A percentile compares a stretch with the other conserved stretches of the same genome.
Conservation (phyloP, 1,140 invertebrate genomes). For the Brachionus manjavacas region DNA sequence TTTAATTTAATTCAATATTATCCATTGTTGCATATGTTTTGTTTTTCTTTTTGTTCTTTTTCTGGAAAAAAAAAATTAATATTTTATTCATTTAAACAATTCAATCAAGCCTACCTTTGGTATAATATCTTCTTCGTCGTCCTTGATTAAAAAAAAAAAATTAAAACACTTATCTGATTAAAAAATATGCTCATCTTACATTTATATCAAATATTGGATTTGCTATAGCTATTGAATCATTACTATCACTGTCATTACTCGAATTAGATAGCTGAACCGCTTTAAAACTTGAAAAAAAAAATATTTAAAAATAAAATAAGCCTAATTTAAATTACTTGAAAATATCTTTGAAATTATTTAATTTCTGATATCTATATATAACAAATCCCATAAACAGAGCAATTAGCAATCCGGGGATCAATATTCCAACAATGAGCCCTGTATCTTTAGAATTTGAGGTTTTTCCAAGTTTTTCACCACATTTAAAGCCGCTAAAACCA, state of each 20-base stretch:
- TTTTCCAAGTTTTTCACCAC: conserved; percentile 45
- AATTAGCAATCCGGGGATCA: conserved; percentile 16
- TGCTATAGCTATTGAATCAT: not conserved
- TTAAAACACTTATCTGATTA: not conserved
- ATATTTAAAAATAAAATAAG: not conserved
- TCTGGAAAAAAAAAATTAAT: not conserved
- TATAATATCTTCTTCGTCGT: not conserved
- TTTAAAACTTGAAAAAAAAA: not conserved
- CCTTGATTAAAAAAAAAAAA: not conserved
- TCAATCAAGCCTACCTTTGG: not conserved
- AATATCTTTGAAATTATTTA: not conserved
- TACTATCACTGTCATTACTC: not conserved
- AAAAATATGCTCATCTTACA: not conserved
- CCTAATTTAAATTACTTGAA: not conserved
- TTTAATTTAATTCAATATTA: conserved; percentile 1
- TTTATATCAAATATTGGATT: conserved; percentile 40
- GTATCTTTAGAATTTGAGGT: not conserved
- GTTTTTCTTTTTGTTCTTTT: conserved; percentile 27
- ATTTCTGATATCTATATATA: conserved; percentile 10
- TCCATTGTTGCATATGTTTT: not conserved
- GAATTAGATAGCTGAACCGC: not conserved
- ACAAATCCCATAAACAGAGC: not conserved
- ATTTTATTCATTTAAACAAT: not conserved
- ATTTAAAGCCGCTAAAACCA: conserved; percentile 49
- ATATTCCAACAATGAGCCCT: not conserved